Base-by-base conservation (phyloP, 1,140 invertebrate species). In the Sinonovacula constricta region DNA sequence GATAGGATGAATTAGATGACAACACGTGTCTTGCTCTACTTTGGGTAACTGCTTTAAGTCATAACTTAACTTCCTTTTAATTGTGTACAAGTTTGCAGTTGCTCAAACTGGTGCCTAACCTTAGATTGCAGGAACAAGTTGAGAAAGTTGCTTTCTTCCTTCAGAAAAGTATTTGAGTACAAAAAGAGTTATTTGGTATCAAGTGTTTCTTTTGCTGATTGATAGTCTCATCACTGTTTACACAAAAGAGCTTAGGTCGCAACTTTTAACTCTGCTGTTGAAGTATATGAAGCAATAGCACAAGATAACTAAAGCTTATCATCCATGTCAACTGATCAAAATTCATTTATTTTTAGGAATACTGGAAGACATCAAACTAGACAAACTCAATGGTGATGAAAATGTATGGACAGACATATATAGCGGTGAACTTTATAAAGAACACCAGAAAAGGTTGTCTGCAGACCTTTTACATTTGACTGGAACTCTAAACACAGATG, bases 401-500 rank as follows among this genome's bases (percentile, higher is more conserved):
- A 72, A 30, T 65, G 69, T 33, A n/a, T n/a, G n/a, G 45, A 83
- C 59, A 39, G 71, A 66, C 34, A 74, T 74, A 56, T 53, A 14
- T 31, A 65, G 62, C 26, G 71, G 49, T 56, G 26, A 56, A 26
- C 51, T 75, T n/a, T 75, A 65, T 51, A 66, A 75, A 34, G 49
- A 56, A 56, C 7, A 54, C 57, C 12, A 63, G 39, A 74, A 34
- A 63, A 49, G 1, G 15, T 31, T 51, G 45, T 53, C 3, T 49
- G 39, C 71, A 53, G 51, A 62, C 15, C 15, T 0, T 66, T 56
- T 66, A 15, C 45, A 81, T 59, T 72, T 83, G 39, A 79, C 66
- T 15, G 70, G 15, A 34, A 70, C 49, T 26, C 53, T 81, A 22
- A 72, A 74, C 28, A 78, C 78, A 66, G 80, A 78, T 84, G 80